Percentiles rank a stretch among this genome's conserved stretches.
Conservation (phyloP, 2,888 invertebrate species). For the Mamestra brassicae region DNA sequence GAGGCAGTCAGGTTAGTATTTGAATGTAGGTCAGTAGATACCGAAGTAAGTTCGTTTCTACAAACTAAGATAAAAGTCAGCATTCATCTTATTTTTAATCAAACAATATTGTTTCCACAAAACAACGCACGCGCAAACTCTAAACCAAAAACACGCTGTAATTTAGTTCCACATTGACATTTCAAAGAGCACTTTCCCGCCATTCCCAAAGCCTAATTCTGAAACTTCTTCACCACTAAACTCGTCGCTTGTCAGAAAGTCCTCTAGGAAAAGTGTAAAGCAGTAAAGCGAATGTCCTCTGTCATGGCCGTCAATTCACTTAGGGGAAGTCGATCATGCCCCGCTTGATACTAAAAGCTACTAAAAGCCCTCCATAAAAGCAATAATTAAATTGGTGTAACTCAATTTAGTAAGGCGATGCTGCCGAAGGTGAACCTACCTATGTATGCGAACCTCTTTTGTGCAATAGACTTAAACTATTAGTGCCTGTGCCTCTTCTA, state of each 20-base stretch:
- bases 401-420: constrained; percentile 89
- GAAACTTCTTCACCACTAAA: constrained; percentile 45
- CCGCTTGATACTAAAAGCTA: constrained; percentile 90
- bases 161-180: not conserved
- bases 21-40: too few relatives aligned
- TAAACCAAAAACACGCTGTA: constrained; percentile 14
- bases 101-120: not conserved
- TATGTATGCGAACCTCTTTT: constrained; percentile 60
- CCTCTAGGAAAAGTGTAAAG: constrained; percentile 67
- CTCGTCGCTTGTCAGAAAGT: constrained; percentile 31
- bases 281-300: constrained; percentile 76
- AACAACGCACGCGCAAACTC: not conserved
- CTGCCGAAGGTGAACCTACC: constrained; percentile 78
- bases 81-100: not conserved
- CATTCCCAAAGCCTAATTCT: constrained; percentile 15
- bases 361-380: constrained; percentile 91
- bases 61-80: not conserved
- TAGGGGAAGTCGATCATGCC: constrained; percentile 88
- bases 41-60: too few relatives aligned
- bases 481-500: constrained; percentile 29
- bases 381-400: constrained; percentile 91
- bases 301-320: constrained; percentile 88
- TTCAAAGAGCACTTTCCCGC: constrained; percentile 9
- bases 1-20: too few relatives aligned
- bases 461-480: constrained; percentile 59